phyloP scores from a whole-genome alignment of 2,888 invertebrate genomes.

The Thereva unica region DNA sequence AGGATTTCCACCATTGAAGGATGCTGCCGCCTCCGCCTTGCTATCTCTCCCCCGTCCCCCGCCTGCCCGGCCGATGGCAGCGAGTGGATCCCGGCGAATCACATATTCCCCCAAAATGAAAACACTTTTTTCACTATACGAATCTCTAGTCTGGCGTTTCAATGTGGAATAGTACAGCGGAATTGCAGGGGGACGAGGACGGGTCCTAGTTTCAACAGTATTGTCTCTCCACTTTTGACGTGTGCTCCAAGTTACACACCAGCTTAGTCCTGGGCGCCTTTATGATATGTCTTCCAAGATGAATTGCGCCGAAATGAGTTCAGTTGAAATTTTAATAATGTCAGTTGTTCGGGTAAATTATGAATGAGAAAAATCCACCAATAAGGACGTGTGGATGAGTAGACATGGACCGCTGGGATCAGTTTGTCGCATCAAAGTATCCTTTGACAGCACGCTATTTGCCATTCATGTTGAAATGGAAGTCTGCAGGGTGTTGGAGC shows the following conservation, averaged over 20 bases:
- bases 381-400: not conserved
- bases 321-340: constrained; percentile 31
- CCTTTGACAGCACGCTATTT: constrained; percentile 29
- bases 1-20: constrained; percentile 28
- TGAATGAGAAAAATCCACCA: constrained; percentile 21
- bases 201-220: constrained; percentile 20
- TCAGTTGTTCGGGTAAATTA: constrained; percentile 33
- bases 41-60: constrained; percentile 2
- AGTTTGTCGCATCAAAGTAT: constrained; percentile 28
- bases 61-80: not conserved
- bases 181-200: not conserved
- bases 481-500: constrained; percentile 9
- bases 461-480: constrained; percentile 29
- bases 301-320: constrained; percentile 23
- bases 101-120: no score
- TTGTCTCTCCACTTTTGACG: constrained; percentile 16
- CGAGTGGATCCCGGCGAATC: no score
- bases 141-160: no score
- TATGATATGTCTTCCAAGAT: constrained; percentile 23
- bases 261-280: not conserved
- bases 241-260: not conserved
- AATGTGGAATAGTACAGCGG: no score
- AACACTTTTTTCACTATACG: no score
- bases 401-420: constrained; percentile 10
- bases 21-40: not conserved